A percentile compares a stretch with the other conserved stretches of the same genome.
Evolutionary conservation across 2,797 vertebrate genomes (phyloP).

Genomic region (Onychomys leucogaster): DNA sequence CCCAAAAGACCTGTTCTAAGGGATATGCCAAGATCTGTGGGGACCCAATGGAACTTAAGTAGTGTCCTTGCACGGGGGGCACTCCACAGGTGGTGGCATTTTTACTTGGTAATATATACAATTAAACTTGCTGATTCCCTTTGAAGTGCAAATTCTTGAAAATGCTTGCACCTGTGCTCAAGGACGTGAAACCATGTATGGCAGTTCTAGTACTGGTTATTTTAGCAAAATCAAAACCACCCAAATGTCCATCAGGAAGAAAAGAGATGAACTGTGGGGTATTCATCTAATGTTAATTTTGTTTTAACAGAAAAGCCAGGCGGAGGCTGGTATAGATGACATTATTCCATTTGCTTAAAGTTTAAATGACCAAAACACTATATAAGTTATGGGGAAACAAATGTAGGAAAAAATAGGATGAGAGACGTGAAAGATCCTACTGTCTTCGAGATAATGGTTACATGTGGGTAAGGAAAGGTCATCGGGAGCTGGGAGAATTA

Average conservation of each 20-base stretch:
- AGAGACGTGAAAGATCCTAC: neutral
- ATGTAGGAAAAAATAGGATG: neutral
- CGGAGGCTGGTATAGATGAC: neutral
- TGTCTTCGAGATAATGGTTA: neutral
- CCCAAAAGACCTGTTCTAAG: neutral
- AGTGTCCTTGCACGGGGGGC: neutral
- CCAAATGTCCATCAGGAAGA: neutral
- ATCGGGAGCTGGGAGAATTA: neutral
- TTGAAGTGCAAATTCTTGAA: constrained; percentile 1
- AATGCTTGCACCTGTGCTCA: neutral
- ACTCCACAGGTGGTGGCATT: neutral
- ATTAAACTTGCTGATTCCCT: neutral
- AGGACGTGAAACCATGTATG: neutral
- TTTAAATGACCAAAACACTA: neutral
- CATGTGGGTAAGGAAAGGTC: neutral
- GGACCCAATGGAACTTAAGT: constrained; percentile 5
- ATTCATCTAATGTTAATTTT: neutral
- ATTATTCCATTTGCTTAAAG: constrained; percentile 28
- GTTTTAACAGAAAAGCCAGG: neutral
- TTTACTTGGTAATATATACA: neutral
- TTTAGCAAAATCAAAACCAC: neutral
- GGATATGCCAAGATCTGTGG: neutral
- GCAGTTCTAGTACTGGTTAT: neutral
- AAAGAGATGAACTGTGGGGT: neutral
- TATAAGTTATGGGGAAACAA: neutral